phyloP scores from a whole-genome alignment of 2,888 invertebrate genomes.

The Leucophenga montana region DNA sequence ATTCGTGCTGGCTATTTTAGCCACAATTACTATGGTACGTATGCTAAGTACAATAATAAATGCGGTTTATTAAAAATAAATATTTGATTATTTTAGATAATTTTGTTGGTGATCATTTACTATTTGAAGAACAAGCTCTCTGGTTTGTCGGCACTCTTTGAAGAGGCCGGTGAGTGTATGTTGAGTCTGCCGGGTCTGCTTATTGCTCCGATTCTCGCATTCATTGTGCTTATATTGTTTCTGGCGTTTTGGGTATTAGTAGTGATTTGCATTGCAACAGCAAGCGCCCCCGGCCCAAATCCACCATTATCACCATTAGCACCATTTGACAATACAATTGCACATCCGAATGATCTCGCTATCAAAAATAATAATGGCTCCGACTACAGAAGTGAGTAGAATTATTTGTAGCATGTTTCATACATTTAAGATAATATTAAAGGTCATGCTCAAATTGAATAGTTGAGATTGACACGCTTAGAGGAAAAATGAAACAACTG shows the following conservation, averaged over 20 bases:
- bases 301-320: conserved; percentile 56
- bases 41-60: background rate
- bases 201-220: conserved; percentile 88
- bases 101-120: conserved; percentile 82
- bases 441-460: no score
- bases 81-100: conserved; percentile 75
- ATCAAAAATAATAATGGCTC: conserved; percentile 52
- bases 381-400: conserved; percentile 64
- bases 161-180: conserved; percentile 91
- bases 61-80: conserved; percentile 5
- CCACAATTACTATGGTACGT: conserved; percentile 87
- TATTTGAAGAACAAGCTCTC: conserved; percentile 86
- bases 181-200: conserved; percentile 88
- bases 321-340: conserved; percentile 59
- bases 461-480: no score
- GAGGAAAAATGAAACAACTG: no score
- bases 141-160: conserved; percentile 88
- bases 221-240: conserved; percentile 83
- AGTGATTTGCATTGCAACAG: conserved; percentile 85
- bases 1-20: conserved; percentile 86
- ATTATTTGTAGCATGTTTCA: no score
- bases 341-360: conserved; percentile 42
- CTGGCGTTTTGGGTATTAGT: conserved; percentile 90
- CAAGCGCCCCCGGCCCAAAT: conserved; percentile 81
- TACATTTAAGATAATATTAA: background rate